phyloP scores from a whole-genome alignment of 2,888 invertebrate species.

The Tenthredo distinguenda region DNA sequence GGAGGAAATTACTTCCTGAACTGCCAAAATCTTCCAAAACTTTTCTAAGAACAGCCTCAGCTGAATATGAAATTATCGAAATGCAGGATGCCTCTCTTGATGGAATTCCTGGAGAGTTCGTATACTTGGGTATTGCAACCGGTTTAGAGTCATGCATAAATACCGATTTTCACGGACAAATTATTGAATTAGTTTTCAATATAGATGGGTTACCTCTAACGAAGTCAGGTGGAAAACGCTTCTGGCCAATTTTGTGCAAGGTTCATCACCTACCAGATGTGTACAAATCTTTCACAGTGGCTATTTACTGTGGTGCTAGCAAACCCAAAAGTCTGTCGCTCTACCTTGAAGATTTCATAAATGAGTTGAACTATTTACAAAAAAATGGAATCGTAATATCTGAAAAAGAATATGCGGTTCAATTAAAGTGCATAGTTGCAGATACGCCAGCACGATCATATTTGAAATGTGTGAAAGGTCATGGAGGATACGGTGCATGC shows the following conservation, averaged over 20 bases:
- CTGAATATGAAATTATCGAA: constrained; percentile 49
- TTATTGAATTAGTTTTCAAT: constrained; percentile 56
- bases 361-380: constrained; percentile 58
- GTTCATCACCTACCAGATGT: constrained; percentile 55
- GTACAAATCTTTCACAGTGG: constrained; percentile 58
- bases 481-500: constrained; percentile 58
- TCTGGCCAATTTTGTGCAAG: constrained; percentile 59
- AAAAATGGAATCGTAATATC: constrained; percentile 54
- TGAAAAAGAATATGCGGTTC: constrained; percentile 51
- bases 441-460: constrained; percentile 59
- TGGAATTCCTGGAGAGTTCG: constrained; percentile 54
- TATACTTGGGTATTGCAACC: constrained; percentile 56
- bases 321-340: constrained; percentile 56
- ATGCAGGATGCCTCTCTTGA: constrained; percentile 1
- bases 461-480: constrained; percentile 59
- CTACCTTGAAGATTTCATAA: constrained; percentile 57
- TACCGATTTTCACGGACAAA: constrained; percentile 21
- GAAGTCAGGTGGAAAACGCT: constrained; percentile 53
- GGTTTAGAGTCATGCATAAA: constrained; percentile 55
- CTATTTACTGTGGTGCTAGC: constrained; percentile 56
- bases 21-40: constrained; percentile 56
- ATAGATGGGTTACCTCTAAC: constrained; percentile 58
- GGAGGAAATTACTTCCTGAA: constrained; percentile 50
- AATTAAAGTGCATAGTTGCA: constrained; percentile 57
- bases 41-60: constrained; percentile 51